Conservation (phyloP, 2,797 vertebrate genomes). For the Pseudochirops corinnae region DNA sequence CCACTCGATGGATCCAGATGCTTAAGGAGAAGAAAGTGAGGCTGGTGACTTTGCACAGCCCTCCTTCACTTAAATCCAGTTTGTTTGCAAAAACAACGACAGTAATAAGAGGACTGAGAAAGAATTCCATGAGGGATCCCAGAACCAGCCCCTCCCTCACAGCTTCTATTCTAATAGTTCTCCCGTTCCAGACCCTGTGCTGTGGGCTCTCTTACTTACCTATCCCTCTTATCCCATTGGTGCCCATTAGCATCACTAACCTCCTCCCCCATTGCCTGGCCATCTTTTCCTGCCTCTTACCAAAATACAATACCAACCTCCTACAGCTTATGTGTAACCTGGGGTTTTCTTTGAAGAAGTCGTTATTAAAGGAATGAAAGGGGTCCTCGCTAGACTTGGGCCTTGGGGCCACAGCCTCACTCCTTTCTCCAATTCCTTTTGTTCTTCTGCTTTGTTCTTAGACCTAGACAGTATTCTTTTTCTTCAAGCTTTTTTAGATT, state of each 20-base stretch:
- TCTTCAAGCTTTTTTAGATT: background rate
- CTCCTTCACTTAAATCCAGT: no score
- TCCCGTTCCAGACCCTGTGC: background rate
- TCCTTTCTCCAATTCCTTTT: background rate
- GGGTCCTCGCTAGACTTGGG: background rate
- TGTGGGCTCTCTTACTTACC: background rate
- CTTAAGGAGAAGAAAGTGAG: no score
- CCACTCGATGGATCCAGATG: no score
- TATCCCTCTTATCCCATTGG: background rate
- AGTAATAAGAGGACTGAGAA: background rate
- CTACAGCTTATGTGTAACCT: background rate
- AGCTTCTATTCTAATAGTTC: background rate
- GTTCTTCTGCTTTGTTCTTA: background rate
- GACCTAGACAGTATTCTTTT: background rate
- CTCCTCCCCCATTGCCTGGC: background rate
- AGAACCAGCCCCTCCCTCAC: background rate
- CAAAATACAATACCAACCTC: background rate
- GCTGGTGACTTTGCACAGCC: no score
- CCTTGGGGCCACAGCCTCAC: background rate
- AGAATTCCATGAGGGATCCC: background rate
- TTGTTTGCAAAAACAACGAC: no score
- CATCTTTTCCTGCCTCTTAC: background rate
- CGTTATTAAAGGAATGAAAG: background rate
- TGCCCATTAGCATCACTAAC: background rate
- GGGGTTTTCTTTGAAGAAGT: background rate